These are phyloP conservation scores for Euleptes europaea DNA, from an alignment of 2,113 vertebrate species.

Conservation along the genomic window DNA sequence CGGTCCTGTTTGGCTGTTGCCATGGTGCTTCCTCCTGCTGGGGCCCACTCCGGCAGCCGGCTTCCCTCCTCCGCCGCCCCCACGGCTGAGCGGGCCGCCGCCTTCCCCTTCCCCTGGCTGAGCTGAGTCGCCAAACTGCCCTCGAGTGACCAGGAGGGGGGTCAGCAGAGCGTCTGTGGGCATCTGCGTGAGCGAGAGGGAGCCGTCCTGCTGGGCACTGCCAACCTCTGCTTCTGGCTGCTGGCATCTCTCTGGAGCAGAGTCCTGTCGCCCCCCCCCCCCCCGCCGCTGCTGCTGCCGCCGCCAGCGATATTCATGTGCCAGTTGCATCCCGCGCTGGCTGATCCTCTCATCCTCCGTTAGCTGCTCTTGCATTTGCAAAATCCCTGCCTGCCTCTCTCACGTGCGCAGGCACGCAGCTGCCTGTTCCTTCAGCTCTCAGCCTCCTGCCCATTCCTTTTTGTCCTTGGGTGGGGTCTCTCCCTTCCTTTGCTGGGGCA, in stretches of 20 bases:
- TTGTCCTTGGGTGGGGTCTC: neutral
- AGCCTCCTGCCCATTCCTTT: too few relatives aligned
- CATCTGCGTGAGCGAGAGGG: neutral
- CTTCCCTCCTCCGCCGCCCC: neutral
- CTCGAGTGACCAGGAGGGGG: neutral
- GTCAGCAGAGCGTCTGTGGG: neutral
- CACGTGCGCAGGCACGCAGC: neutral
- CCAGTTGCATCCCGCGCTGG: neutral
- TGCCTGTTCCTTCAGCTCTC: neutral
- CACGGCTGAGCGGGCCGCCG: neutral
- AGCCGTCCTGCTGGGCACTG: neutral
- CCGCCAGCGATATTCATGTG: neutral
- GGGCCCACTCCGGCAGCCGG: constrained; percentile 1
- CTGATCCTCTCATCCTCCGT: neutral
- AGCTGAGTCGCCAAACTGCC: neutral
- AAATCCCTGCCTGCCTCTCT: neutral
- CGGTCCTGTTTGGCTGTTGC: constrained; percentile 33
- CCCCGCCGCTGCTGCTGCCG: too few relatives aligned
- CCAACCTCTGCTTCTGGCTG: neutral
- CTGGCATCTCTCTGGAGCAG: neutral
- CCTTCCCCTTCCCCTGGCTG: neutral
- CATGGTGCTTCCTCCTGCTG: constrained; percentile 40
- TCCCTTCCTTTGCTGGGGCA: neutral
- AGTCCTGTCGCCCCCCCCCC: too few relatives aligned
- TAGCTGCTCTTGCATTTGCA: neutral